These are phyloP conservation scores for Rhynchomys soricoides DNA, from an alignment of 2,113 vertebrate genomes.

Conservation along the genomic window DNA sequence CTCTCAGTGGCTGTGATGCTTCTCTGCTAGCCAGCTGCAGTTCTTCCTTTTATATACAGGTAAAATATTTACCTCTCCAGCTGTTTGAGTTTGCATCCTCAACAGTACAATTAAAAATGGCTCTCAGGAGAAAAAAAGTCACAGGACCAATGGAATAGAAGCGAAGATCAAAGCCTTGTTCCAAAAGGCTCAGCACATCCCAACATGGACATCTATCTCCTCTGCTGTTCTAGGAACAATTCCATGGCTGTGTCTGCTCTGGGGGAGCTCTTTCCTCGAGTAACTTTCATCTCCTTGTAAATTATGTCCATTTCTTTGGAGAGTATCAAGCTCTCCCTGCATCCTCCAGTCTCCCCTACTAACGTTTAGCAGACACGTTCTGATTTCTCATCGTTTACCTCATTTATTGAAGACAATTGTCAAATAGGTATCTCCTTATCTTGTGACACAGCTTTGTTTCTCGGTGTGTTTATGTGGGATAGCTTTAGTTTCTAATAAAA, in stretches of 20 bases:
- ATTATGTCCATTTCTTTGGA: neutral
- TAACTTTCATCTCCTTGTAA: neutral
- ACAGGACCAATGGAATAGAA: neutral
- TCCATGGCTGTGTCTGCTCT: neutral
- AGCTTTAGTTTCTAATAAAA: neutral
- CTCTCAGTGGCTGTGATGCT: neutral
- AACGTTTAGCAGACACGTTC: neutral
- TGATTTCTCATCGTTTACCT: neutral
- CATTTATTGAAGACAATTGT: neutral
- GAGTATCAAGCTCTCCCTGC: neutral
- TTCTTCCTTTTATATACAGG: neutral
- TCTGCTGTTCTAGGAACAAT: neutral
- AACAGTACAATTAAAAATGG: neutral
- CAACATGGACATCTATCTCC: rapidly evolving
- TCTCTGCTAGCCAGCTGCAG: neutral
- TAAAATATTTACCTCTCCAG: neutral
- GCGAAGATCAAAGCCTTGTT: neutral
- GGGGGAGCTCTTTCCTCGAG: neutral
- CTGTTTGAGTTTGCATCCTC: neutral
- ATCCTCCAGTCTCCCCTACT: neutral
- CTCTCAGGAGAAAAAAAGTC: neutral
- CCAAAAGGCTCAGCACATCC: neutral
- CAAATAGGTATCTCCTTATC: neutral
- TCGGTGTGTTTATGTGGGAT: neutral
- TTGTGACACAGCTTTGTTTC: neutral